Conservation (phyloP, 1,140 invertebrate genomes). For the Euwallacea fornicatus region DNA sequence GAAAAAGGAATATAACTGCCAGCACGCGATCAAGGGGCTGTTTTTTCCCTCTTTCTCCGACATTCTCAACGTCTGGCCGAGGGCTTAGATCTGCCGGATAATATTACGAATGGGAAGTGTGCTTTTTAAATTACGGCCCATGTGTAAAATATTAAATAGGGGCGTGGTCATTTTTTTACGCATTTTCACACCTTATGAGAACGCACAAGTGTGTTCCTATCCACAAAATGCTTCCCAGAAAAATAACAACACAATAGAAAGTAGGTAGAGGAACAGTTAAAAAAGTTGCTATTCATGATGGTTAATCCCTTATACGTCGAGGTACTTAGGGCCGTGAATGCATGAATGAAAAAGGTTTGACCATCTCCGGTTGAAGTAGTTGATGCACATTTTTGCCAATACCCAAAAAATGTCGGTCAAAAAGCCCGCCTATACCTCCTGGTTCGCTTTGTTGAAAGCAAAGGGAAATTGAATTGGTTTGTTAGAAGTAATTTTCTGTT, state of each 20-base stretch:
- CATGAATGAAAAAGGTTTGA: constrained; percentile 43
- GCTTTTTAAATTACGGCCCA: constrained; percentile 20
- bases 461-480: constrained; percentile 18
- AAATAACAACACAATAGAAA: constrained; percentile 8
- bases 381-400: constrained; percentile 49
- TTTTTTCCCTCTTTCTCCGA: constrained; percentile 24
- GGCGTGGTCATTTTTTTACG: not conserved
- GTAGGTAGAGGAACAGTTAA: constrained; percentile 22
- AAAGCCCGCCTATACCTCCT: constrained; percentile 4
- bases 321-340: constrained; percentile 34
- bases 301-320: constrained; percentile 31
- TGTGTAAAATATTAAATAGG: not conserved
- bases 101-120: constrained; percentile 12
- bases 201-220: not conserved
- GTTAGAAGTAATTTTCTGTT: constrained; percentile 3
- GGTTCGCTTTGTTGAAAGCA: constrained; percentile 12
- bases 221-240: not conserved
- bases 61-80: not conserved
- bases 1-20: constrained; percentile 29
- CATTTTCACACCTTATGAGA: not conserved
- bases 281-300: constrained; percentile 30
- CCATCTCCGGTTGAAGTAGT: constrained; percentile 42
- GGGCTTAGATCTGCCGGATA: constrained; percentile 1
- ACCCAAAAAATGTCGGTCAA: constrained; percentile 25
- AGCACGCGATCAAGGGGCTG: constrained; percentile 30